These are phyloP conservation scores for Craseonycteris thonglongyai DNA, from an alignment of 2,113 vertebrate species.

Conservation along the genomic window DNA sequence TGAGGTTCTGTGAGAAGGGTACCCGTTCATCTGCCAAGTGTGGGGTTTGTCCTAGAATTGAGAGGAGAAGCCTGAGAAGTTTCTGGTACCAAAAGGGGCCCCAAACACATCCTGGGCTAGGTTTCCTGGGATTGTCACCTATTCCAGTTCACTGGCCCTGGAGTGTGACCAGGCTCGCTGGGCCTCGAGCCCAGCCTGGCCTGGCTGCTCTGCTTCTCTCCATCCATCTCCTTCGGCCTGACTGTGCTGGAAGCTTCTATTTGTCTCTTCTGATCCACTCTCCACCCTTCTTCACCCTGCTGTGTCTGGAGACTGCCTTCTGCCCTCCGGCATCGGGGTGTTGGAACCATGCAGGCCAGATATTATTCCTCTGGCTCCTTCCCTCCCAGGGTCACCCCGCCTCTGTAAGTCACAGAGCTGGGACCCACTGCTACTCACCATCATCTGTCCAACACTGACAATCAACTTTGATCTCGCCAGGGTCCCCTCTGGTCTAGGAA, in stretches of 20 bases:
- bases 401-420: neutral
- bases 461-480: no score
- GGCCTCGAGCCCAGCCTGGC: neutral
- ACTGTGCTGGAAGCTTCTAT: neutral
- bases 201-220: neutral
- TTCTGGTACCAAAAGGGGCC: neutral
- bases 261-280: no score
- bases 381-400: neutral
- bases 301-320: neutral
- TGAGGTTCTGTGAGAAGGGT: neutral
- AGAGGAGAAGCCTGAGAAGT: neutral
- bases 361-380: neutral
- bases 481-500: neutral
- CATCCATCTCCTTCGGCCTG: neutral
- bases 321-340: neutral
- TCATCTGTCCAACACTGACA: no score
- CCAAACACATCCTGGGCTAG: neutral
- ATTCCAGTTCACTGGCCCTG: neutral
- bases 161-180: no score
- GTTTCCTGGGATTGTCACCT: neutral
- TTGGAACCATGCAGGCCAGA: neutral
- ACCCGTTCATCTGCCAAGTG: neutral
- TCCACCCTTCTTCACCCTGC: neutral
- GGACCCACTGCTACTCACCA: neutral
- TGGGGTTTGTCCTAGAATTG: neutral